These are phyloP conservation scores for Atrina japonica DNA, from an alignment of 2,888 invertebrate species.

Conservation along the genomic window DNA sequence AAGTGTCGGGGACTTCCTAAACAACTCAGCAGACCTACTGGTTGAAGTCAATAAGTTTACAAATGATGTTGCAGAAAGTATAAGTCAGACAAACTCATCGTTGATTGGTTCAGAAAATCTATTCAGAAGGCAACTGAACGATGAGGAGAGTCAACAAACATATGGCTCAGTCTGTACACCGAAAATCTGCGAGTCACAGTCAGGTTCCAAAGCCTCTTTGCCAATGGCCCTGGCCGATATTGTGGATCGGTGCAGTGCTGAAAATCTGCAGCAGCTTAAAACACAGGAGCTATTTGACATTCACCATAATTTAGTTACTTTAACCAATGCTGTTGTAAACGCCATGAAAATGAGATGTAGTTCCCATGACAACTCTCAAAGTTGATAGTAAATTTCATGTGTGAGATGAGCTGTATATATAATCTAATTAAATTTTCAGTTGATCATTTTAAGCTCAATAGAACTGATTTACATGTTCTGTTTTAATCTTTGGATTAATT, in stretches of 20 bases:
- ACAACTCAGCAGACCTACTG: conserved; percentile 40
- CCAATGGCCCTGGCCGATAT: conserved; percentile 32
- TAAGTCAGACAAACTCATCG: not conserved
- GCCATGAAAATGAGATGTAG: conserved; percentile 47
- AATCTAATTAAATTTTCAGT: too few species aligned
- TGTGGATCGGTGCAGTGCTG: conserved; percentile 20
- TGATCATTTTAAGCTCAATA: too few species aligned
- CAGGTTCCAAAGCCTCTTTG: not conserved
- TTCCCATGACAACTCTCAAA: conserved; percentile 26
- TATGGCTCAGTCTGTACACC: not conserved
- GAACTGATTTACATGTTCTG: too few species aligned
- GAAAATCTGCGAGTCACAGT: not conserved
- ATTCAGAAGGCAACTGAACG: not conserved
- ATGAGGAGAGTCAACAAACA: not conserved
- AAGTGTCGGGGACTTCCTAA: conserved; percentile 43
- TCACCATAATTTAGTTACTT: conserved; percentile 48
- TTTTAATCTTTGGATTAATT: too few species aligned
- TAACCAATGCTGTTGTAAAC: conserved; percentile 48
- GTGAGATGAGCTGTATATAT: too few species aligned
- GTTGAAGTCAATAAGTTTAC: conserved; percentile 42
- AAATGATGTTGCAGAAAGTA: conserved; percentile 1
- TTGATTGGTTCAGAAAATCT: too few species aligned
- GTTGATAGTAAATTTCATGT: too few species aligned
- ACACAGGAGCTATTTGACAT: conserved; percentile 49
- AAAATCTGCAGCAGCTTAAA: conserved; percentile 37